Evolutionary conservation across 2,888 invertebrate genomes (phyloP), one percentile per base, ranked within the genome.

Genomic region (Lepidonotus clava): DNA sequence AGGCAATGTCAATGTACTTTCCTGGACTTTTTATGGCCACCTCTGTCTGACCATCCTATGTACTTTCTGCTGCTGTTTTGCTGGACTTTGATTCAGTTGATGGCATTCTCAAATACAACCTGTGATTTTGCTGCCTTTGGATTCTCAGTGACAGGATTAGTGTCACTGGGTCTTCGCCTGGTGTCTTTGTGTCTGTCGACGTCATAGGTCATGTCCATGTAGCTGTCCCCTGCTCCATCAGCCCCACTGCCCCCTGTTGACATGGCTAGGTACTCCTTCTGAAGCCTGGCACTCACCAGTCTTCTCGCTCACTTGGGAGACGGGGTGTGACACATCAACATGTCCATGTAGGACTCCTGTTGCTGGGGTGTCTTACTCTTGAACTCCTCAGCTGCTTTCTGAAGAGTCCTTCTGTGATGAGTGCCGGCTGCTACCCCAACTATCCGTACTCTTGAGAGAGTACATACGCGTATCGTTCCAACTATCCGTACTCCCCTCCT

Each of bases 401-500:
- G 76, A 0, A 80, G 53, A 32, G 46, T 46, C 24, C 67, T 24
- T 0, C 85, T 66, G 80, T 0, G 88, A 86, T 28, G 85, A 80
- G 34, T 86, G 86, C 0, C 85, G 53, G 83, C 86, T 85, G 24
- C 71, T 87, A 0, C 93, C 92, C 80, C 92, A 91, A 85, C 93
- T 93, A 38, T 92, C n/a, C n/a, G n/a, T n/a, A n/a, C n/a, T n/a
- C n/a, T n/a, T n/a, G n/a, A n/a, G n/a, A n/a, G n/a, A n/a, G n/a
- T n/a, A n/a, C n/a, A n/a, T n/a, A n/a, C n/a, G n/a, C n/a, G n/a
- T n/a, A n/a, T n/a, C n/a, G n/a, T n/a, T n/a, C n/a, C n/a, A n/a
- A n/a, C n/a, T n/a, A n/a, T n/a, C 92, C 8, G 93, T 91, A 51
- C 92, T 46, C 61, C 92, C 14, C 0, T n/a, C 41, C 46, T 80